Conservation (phyloP, 2,888 invertebrate genomes). For the Sphaerophoria taeniata region DNA sequence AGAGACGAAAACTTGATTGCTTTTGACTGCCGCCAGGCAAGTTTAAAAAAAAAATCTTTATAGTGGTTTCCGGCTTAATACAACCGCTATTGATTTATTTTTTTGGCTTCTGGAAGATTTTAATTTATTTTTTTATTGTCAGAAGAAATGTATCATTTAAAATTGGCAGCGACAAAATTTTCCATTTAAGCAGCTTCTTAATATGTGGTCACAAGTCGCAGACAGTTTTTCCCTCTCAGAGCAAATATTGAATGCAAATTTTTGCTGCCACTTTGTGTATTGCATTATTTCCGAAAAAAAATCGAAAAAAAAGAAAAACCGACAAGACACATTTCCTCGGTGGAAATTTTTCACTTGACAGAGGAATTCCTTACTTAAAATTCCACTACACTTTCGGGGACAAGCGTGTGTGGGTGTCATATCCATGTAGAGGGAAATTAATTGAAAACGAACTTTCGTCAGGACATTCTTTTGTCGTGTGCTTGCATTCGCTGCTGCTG, state of each 20-base stretch:
- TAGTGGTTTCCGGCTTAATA: constrained; percentile 19
- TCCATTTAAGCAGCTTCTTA: background rate
- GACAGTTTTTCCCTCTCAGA: background rate
- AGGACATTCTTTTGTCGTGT: constrained; percentile 4
- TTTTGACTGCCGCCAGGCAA: constrained; percentile 5
- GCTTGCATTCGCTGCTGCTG: background rate
- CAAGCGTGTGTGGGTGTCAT: background rate
- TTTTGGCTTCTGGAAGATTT: background rate
- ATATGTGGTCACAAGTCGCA: background rate
- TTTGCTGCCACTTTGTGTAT: constrained; percentile 13
- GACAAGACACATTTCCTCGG: constrained; percentile 17
- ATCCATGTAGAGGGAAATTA: constrained; percentile 19
- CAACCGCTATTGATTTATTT: constrained; percentile 9
- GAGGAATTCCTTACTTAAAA: constrained; percentile 22
- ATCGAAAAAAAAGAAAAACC: background rate
- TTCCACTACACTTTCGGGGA: constrained; percentile 16
- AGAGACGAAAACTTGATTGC: constrained; percentile 3
- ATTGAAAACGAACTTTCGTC: constrained; percentile 35
- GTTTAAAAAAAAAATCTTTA: constrained; percentile 4
- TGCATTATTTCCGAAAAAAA: constrained; percentile 18
- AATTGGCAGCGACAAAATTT: background rate
- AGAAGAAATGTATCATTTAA: no score
- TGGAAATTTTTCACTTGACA: constrained; percentile 22
- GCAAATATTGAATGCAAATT: constrained; percentile 15
- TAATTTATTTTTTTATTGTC: background rate